phyloP scores from a whole-genome alignment of 92 coral and sea anemone species.

The Paramuricea clavata region DNA sequence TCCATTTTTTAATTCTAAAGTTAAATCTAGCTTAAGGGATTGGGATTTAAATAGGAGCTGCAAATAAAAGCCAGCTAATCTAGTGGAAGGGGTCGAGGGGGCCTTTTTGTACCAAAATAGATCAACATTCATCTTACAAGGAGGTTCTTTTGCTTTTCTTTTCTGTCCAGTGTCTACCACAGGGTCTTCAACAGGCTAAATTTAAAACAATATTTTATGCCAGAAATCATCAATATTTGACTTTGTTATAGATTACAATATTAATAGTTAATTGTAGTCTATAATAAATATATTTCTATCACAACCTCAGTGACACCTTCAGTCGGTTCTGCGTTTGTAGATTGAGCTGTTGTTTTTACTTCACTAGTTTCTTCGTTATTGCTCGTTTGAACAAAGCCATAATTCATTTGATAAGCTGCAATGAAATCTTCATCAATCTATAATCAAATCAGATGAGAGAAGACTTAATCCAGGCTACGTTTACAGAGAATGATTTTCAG shows the following conservation, averaged over 20 bases:
- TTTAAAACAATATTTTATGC: not conserved
- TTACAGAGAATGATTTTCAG: too few relatives aligned
- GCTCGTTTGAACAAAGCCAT: conserved; percentile 70
- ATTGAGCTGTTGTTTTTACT: conserved; percentile 20
- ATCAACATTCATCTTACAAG: conserved; percentile 27
- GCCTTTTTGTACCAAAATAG: too few relatives aligned
- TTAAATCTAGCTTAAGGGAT: too few relatives aligned
- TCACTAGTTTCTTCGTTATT: conserved; percentile 47
- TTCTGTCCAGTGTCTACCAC: conserved; percentile 50
- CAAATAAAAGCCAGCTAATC: too few relatives aligned
- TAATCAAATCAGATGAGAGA: not conserved
- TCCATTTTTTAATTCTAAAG: too few relatives aligned
- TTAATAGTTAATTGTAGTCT: not conserved
- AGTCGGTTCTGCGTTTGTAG: not conserved
- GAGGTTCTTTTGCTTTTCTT: conserved; percentile 71
- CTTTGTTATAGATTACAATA: not conserved
- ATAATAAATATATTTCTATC: not conserved
- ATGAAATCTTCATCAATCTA: conserved; percentile 97
- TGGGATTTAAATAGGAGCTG: too few relatives aligned
- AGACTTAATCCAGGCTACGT: too few relatives aligned
- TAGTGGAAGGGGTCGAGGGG: too few relatives aligned
- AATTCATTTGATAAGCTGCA: conserved; percentile 94
- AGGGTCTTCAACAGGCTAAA: conserved; percentile 19
- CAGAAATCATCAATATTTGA: not conserved
- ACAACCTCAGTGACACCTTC: not conserved